Percentiles rank a stretch among this genome's conserved stretches.
phyloP scores from a whole-genome alignment of 2,797 vertebrate genomes.

The Sternotherus odoratus region DNA sequence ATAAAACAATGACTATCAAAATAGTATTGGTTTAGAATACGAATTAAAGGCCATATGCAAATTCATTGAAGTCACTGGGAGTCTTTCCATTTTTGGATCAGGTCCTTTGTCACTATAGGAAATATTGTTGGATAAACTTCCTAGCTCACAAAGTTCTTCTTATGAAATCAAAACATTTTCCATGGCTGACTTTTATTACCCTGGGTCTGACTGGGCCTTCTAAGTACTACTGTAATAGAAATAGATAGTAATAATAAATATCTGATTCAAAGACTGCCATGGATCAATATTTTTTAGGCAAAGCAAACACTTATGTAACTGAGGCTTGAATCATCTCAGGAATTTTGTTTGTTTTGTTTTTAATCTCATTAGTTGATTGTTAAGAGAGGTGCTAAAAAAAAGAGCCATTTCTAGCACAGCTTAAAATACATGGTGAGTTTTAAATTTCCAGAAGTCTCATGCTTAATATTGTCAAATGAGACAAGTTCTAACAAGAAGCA shows the following conservation, averaged over 20 bases:
- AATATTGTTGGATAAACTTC: slow-evolving; percentile 35
- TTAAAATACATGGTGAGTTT: not conserved
- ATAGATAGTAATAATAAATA: slow-evolving; percentile 20
- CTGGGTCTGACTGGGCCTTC: slow-evolving; percentile 7
- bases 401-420: slow-evolving; percentile 2
- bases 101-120: not conserved
- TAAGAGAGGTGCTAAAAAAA: slow-evolving; percentile 35
- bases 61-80: not conserved
- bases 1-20: not conserved
- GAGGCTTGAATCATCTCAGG: not conserved
- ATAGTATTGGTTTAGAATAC: slow-evolving; percentile 2
- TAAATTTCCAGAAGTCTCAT: not conserved
- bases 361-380: not conserved
- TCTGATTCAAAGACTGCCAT: slow-evolving; percentile 20
- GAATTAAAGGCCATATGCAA: slow-evolving; percentile 1
- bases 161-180: slow-evolving; percentile 32
- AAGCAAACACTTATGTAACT: not conserved
- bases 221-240: not conserved
- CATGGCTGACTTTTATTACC: slow-evolving; percentile 27
- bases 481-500: not conserved
- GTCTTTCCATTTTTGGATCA: slow-evolving; percentile 29
- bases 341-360: not conserved
- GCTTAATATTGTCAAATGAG: not conserved
- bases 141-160: slow-evolving; percentile 39
- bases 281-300: not conserved